These are phyloP conservation scores for Morelia viridis DNA, from an alignment of 2,797 vertebrate species.

Conservation along the genomic window DNA sequence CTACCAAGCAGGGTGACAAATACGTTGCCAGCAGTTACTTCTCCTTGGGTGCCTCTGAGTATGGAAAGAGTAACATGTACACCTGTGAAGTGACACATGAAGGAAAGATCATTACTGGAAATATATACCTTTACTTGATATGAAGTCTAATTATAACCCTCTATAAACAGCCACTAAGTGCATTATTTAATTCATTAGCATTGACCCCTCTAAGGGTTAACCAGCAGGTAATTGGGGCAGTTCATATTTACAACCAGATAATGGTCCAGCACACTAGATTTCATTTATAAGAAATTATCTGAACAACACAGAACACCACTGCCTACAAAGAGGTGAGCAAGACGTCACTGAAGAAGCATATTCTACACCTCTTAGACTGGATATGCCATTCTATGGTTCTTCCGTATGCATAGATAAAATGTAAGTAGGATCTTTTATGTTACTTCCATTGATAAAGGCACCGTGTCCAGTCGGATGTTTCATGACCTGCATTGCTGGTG, in stretches of 20 bases:
- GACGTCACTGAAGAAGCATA: not conserved
- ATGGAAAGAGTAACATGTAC: not conserved
- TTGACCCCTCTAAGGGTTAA: not conserved
- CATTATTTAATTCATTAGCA: not conserved
- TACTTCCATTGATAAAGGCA: not conserved
- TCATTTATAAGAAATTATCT: not conserved
- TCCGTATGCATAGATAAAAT: not conserved
- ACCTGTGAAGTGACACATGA: conserved; percentile 64
- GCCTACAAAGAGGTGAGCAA: not conserved
- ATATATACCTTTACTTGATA: not conserved
- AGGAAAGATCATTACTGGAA: not conserved
- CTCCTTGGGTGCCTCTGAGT: conserved; percentile 35
- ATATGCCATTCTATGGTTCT: not conserved
- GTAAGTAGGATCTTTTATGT: not conserved
- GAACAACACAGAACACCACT: not conserved
- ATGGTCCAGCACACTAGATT: not conserved
- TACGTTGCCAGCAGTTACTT: conserved; percentile 63
- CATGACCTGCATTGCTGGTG: not conserved
- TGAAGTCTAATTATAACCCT: not conserved
- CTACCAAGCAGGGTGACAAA: conserved; percentile 51
- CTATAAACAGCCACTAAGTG: not conserved
- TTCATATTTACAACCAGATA: not conserved
- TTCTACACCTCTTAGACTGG: not conserved
- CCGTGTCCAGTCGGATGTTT: not conserved
- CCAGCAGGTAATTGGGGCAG: not conserved